A percentile compares a stretch with the other conserved stretches of the same genome.
phyloP scores from a whole-genome alignment of 2,113 vertebrate species.

The Gobiocypris rarus region DNA sequence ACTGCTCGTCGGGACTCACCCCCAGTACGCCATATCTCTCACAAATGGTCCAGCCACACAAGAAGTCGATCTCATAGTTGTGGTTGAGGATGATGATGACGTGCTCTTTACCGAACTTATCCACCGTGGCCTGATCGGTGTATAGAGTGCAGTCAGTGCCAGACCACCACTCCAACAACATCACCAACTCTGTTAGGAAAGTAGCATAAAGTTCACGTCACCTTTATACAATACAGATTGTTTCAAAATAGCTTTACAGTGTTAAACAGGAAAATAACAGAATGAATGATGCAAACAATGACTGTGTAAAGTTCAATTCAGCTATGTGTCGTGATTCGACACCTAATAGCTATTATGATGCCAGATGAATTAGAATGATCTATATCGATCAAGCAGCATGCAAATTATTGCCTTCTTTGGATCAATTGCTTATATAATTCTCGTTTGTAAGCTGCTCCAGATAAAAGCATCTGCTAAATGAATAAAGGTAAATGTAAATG shows the following conservation, averaged over 20 bases:
- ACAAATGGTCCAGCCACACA: conserved; percentile 98
- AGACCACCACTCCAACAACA: conserved; percentile 99
- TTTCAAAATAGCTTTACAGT: neutral
- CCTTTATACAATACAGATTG: too few species aligned
- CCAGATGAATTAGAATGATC: neutral
- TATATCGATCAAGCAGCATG: neutral
- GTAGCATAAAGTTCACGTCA: neutral
- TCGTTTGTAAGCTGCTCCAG: neutral
- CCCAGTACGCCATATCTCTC: conserved; percentile 93
- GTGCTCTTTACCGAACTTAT: conserved; percentile 91
- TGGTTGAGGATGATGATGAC: conserved; percentile 97
- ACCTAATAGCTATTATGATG: neutral
- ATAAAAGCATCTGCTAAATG: neutral
- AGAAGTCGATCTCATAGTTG: conserved; percentile 97
- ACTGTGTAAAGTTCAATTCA: too few species aligned
- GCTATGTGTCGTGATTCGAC: too few species aligned
- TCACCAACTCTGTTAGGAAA: conserved; percentile 86
- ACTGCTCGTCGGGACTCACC: conserved; percentile 77
- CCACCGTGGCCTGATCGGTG: conserved; percentile 86
- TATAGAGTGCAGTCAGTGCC: conserved; percentile 94
- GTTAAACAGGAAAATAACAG: neutral
- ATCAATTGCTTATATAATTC: neutral
- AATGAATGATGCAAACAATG: too few species aligned
- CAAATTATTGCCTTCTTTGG: neutral
- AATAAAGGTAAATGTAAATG: neutral